Evolutionary conservation across 92 coral and sea anemone genomes (phyloP), one percentile per base, ranked within the genome.

Genomic region (Zoanthus solanderi): DNA sequence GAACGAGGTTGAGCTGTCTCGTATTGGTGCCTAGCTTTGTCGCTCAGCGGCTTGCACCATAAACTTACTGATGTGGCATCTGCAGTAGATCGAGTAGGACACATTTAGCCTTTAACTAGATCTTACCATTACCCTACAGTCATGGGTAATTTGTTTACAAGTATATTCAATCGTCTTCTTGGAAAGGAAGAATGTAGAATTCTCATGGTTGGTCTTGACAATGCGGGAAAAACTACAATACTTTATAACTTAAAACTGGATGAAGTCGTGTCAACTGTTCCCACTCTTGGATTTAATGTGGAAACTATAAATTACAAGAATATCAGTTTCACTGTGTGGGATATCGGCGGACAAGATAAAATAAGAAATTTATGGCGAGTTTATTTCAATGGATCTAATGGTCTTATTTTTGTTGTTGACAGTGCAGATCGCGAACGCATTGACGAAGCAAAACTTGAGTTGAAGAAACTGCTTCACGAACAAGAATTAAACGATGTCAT

Each of bases 261-360:
- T 75, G 95, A 97, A 74, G 98, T 97, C 0, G 96, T 94, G 0
- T 91, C 99, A 2, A 97, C 97, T 1, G 99, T 97, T 10, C 99
- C 99, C 3, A 97, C 99, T 16, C 89, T 97, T 18, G 99, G 99
- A 0, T 97, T 97, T 71, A 97, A 97, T 89, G 99, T 97, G 34
- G 99, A 97, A 95, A 97, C 99, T 10, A 98, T 97, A 50, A 76
- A 84, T 42, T 97, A 93, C 87, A 97, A 95, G 87, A 97, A 97
- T 53, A 95, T 97, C 58, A 92, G 97, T 83, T 97, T 97, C 34
- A 97, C 99, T 31, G 99, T 97, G 5, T 97, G 99, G 99, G 99
- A 97, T 77, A 97, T 97, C 66, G 99, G 99, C n/a, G 99, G 99
- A 29, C 99, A 97, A 78, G 99, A 95, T 82, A 97, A 97, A 94